Conservation (phyloP, 2,113 vertebrate species). For the Saccopteryx bilineata region DNA sequence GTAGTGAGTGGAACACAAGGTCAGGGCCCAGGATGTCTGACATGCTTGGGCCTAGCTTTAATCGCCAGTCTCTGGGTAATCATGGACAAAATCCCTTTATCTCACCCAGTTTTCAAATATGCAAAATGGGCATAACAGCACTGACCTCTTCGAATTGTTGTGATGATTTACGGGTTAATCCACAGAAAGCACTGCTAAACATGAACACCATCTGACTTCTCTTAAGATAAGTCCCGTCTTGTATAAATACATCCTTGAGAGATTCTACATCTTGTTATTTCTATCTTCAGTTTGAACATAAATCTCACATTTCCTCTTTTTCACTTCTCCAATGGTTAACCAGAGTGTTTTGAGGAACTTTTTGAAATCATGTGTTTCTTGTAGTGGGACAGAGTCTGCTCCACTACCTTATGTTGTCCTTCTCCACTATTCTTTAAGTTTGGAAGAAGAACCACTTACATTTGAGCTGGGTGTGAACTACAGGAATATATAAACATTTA, state of each 20-base stretch:
- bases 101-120: neutral
- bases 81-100: neutral
- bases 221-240: neutral
- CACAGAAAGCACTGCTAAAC: neutral
- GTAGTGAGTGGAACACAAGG: neutral
- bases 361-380: neutral
- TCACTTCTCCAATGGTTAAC: conserved; percentile 14
- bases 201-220: neutral
- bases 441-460: neutral
- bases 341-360: neutral
- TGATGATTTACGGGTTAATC: neutral
- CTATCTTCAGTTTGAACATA: neutral
- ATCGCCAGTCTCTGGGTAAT: neutral
- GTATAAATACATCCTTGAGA: neutral
- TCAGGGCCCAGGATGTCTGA: neutral
- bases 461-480: neutral
- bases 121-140: neutral
- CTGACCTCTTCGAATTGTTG: neutral
- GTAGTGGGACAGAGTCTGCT: neutral
- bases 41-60: neutral
- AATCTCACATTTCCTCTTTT: conserved; percentile 21
- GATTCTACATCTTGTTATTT: neutral
- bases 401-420: neutral
- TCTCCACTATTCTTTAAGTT: neutral
- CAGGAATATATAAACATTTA: neutral